Percentiles rank a stretch among this genome's conserved stretches.
phyloP scores from a whole-genome alignment of 2,888 invertebrate species.

The Therioaphis trifolii region DNA sequence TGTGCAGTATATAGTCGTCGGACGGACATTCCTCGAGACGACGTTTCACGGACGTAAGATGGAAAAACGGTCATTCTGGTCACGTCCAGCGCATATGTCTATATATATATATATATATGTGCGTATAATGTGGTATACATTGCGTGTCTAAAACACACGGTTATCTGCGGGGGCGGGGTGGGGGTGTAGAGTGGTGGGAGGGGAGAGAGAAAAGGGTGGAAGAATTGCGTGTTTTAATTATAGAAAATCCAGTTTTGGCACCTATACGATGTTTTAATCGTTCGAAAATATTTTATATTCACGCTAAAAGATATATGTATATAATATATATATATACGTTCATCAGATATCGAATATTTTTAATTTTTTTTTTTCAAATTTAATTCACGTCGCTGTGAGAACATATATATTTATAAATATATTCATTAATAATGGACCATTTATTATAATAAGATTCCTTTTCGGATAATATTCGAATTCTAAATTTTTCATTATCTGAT shows the following conservation, averaged over 20 bases:
- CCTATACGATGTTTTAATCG: slow-evolving; percentile 15
- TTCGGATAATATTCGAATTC: neutral
- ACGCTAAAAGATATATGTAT: neutral
- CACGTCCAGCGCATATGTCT: slow-evolving; percentile 6
- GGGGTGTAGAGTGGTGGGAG: neutral
- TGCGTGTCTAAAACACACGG: too few relatives aligned
- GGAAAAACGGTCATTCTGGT: slow-evolving; percentile 24
- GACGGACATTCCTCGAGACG: neutral
- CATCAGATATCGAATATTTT: neutral
- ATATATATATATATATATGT: too few relatives aligned
- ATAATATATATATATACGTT: neutral
- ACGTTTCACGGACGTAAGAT: neutral
- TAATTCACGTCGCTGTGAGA: neutral
- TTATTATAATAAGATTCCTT: neutral
- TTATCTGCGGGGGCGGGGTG: too few relatives aligned
- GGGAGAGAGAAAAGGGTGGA: neutral
- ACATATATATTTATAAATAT: slow-evolving; percentile 12
- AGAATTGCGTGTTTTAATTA: neutral
- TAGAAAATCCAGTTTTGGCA: neutral
- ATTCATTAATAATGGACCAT: neutral
- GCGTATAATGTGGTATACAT: too few relatives aligned
- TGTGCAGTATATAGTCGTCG: neutral
- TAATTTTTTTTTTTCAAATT: neutral
- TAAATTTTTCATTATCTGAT: neutral
- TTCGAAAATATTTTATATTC: slow-evolving; percentile 16